phyloP scores from a whole-genome alignment of 2,113 vertebrate genomes.

The Tupaia chinensis region DNA sequence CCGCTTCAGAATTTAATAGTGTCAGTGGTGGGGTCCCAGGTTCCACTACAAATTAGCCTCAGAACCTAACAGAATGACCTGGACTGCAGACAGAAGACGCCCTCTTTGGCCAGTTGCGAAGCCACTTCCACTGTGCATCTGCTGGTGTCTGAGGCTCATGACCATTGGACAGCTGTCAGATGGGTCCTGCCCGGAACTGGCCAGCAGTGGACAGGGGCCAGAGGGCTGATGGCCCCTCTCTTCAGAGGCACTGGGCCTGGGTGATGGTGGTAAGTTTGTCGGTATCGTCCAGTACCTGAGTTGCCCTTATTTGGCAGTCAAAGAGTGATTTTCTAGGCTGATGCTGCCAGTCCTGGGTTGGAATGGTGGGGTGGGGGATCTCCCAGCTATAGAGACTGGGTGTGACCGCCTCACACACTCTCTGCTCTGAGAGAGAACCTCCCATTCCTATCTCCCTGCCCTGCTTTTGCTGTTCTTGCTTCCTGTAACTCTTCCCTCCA shows the following conservation, averaged over 20 bases:
- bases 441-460: not conserved
- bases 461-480: not conserved
- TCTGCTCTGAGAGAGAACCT: not conserved
- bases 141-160: not conserved
- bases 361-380: not conserved
- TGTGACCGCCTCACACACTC: no score
- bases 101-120: not conserved
- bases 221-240: not conserved
- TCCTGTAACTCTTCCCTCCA: not conserved
- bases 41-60: not conserved
- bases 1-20: not conserved
- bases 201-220: not conserved
- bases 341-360: no score
- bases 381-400: not conserved
- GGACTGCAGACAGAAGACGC: not conserved
- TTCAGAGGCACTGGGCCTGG: not conserved
- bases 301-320: not conserved
- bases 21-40: not conserved
- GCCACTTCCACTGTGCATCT: accelerated
- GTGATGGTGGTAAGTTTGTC: not conserved
- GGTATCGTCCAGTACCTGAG: not conserved
- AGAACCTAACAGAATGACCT: not conserved
- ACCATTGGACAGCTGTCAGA: not conserved
- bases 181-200: not conserved
- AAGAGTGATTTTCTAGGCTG: not conserved